Conservation (phyloP, 2,888 invertebrate genomes). For the Venusia cambrica region DNA sequence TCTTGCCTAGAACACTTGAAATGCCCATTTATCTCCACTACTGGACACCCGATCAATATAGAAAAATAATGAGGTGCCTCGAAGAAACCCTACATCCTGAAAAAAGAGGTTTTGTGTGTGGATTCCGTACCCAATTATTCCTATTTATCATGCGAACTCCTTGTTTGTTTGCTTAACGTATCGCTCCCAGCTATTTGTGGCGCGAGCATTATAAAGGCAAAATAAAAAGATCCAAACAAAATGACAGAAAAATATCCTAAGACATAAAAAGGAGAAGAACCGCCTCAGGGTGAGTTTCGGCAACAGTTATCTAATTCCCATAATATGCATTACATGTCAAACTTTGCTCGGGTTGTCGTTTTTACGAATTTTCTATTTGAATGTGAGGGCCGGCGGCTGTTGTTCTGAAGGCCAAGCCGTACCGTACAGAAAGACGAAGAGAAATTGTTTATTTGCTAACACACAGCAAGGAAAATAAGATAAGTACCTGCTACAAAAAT, state of each 20-base stretch:
- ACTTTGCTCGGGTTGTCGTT: slow-evolving; percentile 52
- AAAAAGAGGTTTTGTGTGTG: no score
- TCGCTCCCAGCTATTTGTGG: slow-evolving; percentile 37
- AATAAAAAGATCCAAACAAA: slow-evolving; percentile 31
- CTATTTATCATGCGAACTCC: slow-evolving; percentile 5
- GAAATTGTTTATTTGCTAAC: no score
- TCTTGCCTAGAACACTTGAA: no score
- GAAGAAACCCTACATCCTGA: no score
- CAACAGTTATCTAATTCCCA: slow-evolving; percentile 71
- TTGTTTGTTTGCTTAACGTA: slow-evolving; percentile 31
- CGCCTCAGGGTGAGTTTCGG: slow-evolving; percentile 31
- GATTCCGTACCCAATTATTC: slow-evolving; percentile 17
- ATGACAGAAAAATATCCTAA: slow-evolving; percentile 31
- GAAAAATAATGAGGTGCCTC: no score
- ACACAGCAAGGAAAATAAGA: no score
- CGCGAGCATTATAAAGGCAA: slow-evolving; percentile 42
- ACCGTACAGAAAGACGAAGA: no score
- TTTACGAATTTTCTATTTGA: slow-evolving; percentile 40
- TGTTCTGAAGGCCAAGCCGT: no score
- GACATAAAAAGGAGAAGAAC: slow-evolving; percentile 23
- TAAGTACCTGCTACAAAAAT: no score
- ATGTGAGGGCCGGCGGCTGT: slow-evolving; percentile 25
- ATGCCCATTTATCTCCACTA: no score
- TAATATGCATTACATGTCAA: slow-evolving; percentile 73
- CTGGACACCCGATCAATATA: no score